Evolutionary conservation across 2,888 invertebrate species (phyloP).

Genomic region (Ophion slaviceki): DNA sequence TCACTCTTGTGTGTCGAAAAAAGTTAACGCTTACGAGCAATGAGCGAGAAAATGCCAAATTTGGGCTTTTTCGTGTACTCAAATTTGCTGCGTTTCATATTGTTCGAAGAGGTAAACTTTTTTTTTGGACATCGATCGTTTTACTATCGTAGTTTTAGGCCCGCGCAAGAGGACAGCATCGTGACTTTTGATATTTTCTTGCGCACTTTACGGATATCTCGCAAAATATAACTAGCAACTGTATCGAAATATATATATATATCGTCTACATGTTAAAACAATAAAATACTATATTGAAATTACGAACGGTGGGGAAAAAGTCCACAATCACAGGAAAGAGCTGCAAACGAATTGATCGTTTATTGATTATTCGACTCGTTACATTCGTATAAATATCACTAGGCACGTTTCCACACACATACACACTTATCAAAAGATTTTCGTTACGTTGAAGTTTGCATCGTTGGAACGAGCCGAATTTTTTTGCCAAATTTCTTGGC

Average conservation of each 20-base stretch:
- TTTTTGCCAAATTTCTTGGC: too few relatives aligned
- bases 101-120: background rate
- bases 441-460: background rate
- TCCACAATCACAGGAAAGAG: background rate
- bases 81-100: background rate
- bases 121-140: background rate
- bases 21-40: background rate
- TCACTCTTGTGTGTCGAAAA: background rate
- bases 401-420: conserved; percentile 33
- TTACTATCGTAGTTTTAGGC: background rate
- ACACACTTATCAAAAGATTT: conserved; percentile 40
- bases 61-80: too few relatives aligned
- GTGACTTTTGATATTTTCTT: conserved; percentile 35
- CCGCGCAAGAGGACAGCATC: background rate
- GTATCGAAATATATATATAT: conserved; percentile 68
- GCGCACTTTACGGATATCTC: conserved; percentile 47
- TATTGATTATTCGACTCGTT: conserved; percentile 23
- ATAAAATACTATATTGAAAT: conserved; percentile 64
- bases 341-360: conserved; percentile 14
- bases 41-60: background rate
- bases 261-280: conserved; percentile 75
- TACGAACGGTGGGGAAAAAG: background rate
- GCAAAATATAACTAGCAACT: conserved; percentile 69
- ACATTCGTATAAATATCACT: conserved; percentile 47
- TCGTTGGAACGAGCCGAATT: too few relatives aligned